Conservation (phyloP, 2,797 vertebrate genomes). For the Xenentodon cancila region DNA sequence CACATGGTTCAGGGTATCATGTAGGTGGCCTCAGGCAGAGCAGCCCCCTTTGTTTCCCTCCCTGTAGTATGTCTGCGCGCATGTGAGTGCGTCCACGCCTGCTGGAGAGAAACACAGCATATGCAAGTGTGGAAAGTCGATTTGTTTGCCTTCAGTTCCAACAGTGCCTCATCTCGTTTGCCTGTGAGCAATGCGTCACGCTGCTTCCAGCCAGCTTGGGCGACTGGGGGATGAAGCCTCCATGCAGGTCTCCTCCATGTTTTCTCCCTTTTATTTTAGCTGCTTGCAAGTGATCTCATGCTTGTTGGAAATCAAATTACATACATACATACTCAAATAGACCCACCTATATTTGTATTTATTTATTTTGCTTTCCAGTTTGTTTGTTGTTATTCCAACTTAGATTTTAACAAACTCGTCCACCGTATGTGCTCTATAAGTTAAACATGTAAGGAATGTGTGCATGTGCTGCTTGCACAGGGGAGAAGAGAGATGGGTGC, state of each 20-base stretch:
- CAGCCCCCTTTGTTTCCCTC: slow-evolving; percentile 42
- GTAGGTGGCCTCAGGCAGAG: slow-evolving; percentile 69
- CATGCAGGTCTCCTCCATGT: slow-evolving; percentile 70
- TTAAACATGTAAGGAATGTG: not conserved
- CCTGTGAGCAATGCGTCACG: slow-evolving; percentile 79
- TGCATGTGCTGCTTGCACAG: not conserved
- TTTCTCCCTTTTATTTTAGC: slow-evolving; percentile 72
- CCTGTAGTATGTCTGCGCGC: slow-evolving; percentile 41
- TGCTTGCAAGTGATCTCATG: slow-evolving; percentile 77
- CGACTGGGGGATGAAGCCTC: slow-evolving; percentile 62
- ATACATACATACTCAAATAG: slow-evolving; percentile 61
- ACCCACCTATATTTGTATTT: slow-evolving; percentile 40
- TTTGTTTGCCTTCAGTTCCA: slow-evolving; percentile 79
- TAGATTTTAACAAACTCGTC: slow-evolving; percentile 32
- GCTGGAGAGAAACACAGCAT: slow-evolving; percentile 66
- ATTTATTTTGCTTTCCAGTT: not conserved
- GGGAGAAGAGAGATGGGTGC: not conserved
- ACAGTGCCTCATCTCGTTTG: slow-evolving; percentile 79
- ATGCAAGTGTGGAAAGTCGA: slow-evolving; percentile 76
- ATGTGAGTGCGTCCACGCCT: slow-evolving; percentile 27
- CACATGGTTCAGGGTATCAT: slow-evolving; percentile 75
- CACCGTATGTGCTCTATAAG: slow-evolving; percentile 34
- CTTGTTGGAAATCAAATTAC: slow-evolving; percentile 76
- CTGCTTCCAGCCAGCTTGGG: slow-evolving; percentile 78
- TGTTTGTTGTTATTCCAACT: slow-evolving; percentile 40